Conservation (phyloP, 2,888 invertebrate species). For the Octonoba sinensis region DNA sequence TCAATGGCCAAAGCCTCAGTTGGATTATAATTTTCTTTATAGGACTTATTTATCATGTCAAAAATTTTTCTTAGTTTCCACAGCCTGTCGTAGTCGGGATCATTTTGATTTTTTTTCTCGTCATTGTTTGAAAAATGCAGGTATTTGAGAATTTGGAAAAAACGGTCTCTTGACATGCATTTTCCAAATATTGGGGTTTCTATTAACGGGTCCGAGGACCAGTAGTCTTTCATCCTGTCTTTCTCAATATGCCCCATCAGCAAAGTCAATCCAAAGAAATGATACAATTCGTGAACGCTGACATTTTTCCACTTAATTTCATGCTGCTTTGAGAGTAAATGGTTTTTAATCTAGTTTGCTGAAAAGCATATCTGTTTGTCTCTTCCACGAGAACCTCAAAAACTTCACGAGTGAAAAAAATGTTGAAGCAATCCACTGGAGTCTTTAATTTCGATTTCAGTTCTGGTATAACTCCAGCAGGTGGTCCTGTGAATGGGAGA, state of each 20-base stretch:
- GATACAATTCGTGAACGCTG: not conserved
- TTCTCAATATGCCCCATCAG: slow-evolving; percentile 15
- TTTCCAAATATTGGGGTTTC: slow-evolving; percentile 19
- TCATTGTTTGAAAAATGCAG: slow-evolving; percentile 34
- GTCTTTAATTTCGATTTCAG: too few species aligned
- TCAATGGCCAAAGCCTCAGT: slow-evolving; percentile 9
- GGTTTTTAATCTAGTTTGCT: too few species aligned
- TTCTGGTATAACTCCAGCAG: too few species aligned
- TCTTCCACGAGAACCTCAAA: too few species aligned
- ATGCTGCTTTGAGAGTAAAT: too few species aligned
- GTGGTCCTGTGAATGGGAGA: too few species aligned
- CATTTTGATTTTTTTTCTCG: not conserved
- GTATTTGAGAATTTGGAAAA: too few species aligned
- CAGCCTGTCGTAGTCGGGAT: slow-evolving; percentile 6
- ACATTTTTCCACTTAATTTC: not conserved
- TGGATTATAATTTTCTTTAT: slow-evolving; percentile 10
- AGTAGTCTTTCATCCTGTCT: slow-evolving; percentile 10
- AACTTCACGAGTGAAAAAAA: too few species aligned
- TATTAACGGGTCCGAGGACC: slow-evolving; percentile 10
- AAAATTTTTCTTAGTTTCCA: slow-evolving; percentile 24
- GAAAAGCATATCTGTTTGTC: too few species aligned
- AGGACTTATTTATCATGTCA: slow-evolving; percentile 3
- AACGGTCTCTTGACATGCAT: slow-evolving; percentile 4
- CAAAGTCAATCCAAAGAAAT: slow-evolving; percentile 6
- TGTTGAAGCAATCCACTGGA: too few species aligned